Base-by-base conservation (phyloP, 2,888 invertebrate species). In the Andrena praecox region DNA sequence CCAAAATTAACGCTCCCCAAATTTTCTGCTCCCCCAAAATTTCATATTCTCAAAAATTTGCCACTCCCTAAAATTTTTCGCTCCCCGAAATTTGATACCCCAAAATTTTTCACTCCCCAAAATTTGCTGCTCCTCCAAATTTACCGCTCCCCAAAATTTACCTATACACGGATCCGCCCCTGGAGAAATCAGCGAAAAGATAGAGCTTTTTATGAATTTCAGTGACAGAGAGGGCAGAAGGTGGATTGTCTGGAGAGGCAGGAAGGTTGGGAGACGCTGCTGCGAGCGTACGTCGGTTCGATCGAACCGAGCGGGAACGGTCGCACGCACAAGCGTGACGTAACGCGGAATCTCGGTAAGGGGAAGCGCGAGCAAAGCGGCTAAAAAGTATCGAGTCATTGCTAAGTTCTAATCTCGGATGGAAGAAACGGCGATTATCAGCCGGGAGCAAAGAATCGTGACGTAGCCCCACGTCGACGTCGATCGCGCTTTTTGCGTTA, bases 301-400 rank as follows among this genome's bases (percentile, higher is more conserved):
- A 16, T 16, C 24, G 35, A 54, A 54, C 20, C 54, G 5, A 12
- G 56, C 56, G 56, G 27, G 24, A 27, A 24, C 4, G 35, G 8
- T 24, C 33, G 50, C 29, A 42, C 64, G 29, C 42, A n/a, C n/a
- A 56, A 62, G 48, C 54, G 70, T 86, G 80, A 83, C 84, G 85
- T 62, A 80, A 78, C 70, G 31, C 33, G 79, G 75, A 71, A 67
- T 79, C 74, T 71, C 77, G 20, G 29, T 27, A 48, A 60, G 70
- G 70, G 52, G 52, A n/a, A 24, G 56, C 20, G 69, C 75, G 67
- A 56, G 66, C 77, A 74, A 70, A 59, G n/a, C 31, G n/a, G n/a
- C 52, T 50, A 31, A 68, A 83, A 80, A 83, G 54, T 73, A 83
- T 69, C 75, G 71, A 84, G 64, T 85, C 82, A 85, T 76, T 72